Conservation (phyloP, 1,140 invertebrate genomes). For the Euschistus heros region DNA sequence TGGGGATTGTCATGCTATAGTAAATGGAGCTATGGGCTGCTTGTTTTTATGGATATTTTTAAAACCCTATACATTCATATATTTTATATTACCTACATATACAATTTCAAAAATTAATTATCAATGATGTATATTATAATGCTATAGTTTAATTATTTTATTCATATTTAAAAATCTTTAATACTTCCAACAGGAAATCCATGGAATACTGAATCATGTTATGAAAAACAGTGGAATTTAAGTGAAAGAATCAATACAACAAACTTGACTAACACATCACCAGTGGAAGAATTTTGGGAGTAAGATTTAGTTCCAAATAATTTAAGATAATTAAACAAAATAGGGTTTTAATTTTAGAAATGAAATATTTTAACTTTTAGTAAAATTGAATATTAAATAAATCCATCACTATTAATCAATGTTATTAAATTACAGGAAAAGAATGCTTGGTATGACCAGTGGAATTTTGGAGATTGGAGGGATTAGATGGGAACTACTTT, state of each 20-base stretch:
- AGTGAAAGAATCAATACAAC: conserved; percentile 25
- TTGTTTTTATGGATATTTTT: too few species aligned
- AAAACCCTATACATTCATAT: too few species aligned
- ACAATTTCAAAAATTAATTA: too few species aligned
- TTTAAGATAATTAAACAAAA: neutral
- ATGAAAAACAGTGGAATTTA: conserved; percentile 29
- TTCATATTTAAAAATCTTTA: conserved; percentile 23
- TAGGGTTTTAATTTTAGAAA: too few species aligned
- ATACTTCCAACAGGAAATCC: conserved; percentile 39
- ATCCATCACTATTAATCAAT: conserved; percentile 5
- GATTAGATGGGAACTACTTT: conserved; percentile 57
- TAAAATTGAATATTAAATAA: conserved; percentile 8
- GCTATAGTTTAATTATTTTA: too few species aligned
- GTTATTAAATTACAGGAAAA: conserved; percentile 34
- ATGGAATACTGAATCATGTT: conserved; percentile 46
- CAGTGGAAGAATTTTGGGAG: conserved; percentile 55
- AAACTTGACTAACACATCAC: conserved; percentile 36
- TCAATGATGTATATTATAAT: too few species aligned
- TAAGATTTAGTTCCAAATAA: conserved; percentile 34
- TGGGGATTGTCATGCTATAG: too few species aligned
- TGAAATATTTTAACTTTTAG: neutral
- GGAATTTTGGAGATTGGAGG: conserved; percentile 53
- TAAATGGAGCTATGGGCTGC: too few species aligned
- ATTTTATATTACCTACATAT: too few species aligned
- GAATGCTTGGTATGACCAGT: conserved; percentile 42